Evolutionary conservation across 2,888 invertebrate genomes (phyloP).

Genomic region (Rhyacophila evoluta): DNA sequence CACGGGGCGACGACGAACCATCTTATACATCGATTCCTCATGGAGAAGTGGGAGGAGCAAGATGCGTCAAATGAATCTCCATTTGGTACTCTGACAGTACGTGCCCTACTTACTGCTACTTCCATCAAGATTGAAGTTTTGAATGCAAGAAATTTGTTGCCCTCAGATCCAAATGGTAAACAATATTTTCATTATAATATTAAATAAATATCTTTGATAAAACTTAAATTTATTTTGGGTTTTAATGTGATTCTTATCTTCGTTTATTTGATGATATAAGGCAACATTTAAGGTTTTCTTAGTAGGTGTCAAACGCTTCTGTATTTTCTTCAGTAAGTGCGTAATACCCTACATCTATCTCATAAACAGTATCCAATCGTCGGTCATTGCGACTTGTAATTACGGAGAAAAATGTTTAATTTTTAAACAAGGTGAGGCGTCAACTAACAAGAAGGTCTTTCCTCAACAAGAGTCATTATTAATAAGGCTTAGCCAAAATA

Average conservation of each 20-base stretch:
- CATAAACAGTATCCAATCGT: no score
- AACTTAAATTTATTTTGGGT: no score
- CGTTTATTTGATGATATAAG: background rate
- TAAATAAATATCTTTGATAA: slow-evolving; percentile 16
- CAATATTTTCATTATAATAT: background rate
- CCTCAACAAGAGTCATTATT: no score
- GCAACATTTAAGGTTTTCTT: no score
- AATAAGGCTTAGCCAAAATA: no score
- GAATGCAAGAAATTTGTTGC: slow-evolving; percentile 87
- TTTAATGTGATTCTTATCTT: background rate
- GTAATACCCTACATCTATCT: no score
- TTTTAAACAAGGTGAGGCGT: no score
- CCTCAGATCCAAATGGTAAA: slow-evolving; percentile 90
- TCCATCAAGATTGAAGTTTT: slow-evolving; percentile 85
- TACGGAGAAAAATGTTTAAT: no score
- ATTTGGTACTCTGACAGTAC: slow-evolving; percentile 83
- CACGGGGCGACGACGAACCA: slow-evolving; percentile 90
- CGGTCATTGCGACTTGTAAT: no score
- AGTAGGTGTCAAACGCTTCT: no score
- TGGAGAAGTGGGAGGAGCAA: slow-evolving; percentile 76
- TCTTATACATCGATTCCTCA: slow-evolving; percentile 86
- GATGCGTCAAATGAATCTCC: slow-evolving; percentile 73
- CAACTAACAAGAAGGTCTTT: no score
- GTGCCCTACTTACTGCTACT: slow-evolving; percentile 78
- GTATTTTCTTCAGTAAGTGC: no score